Base-by-base conservation (phyloP, 2,888 invertebrate genomes). In the Leucophenga maculata region DNA sequence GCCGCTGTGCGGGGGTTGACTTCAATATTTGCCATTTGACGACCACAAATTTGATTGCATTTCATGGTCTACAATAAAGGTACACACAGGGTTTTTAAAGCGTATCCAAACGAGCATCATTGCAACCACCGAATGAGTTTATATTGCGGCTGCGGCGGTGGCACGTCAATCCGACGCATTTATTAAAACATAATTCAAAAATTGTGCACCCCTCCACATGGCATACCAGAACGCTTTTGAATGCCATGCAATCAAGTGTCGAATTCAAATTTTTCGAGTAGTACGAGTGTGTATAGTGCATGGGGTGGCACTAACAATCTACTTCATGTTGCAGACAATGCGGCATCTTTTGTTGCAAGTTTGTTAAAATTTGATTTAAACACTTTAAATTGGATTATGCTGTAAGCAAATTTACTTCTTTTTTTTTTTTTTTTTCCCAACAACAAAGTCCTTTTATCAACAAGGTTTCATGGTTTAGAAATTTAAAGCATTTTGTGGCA, bases 351-450 rank as follows among this genome's bases (percentile, higher is more conserved):
- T 72, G 72, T 75, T 75, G 69, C 57, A 69, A 79, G 76, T 76
- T 77, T 82, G 82, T 78, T 85, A 77, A 69, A 87, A 87, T 87
- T 86, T 86, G 84, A 87, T 88, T 88, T 87, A 84, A 86, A 86
- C 84, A 84, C 85, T 87, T 87, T 82, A 87, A 87, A 87, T 87
- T 87, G 86, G 86, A 87, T 87, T 88, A 88, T 84, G 79, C 79
- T 85, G 80, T 82, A 84, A 84, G 83, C 83, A 85, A 82, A 81
- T 80, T 79, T 75, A n/a, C n/a, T n/a, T n/a, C n/a, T 39, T 39
- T 11, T 8, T 11, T 11, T 39, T 39, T 11, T 39, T 11, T 8
- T 9, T 1, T 39, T 39, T 11, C 1, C 39, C 3, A 39, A 8
- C 8, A 9, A 8, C 39, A 39, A 54, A 22, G 54, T 54, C 54